Percentiles rank a stretch among this genome's conserved stretches.
Evolutionary conservation across 1,140 invertebrate genomes (phyloP).

Genomic region (Bombus superbus): DNA sequence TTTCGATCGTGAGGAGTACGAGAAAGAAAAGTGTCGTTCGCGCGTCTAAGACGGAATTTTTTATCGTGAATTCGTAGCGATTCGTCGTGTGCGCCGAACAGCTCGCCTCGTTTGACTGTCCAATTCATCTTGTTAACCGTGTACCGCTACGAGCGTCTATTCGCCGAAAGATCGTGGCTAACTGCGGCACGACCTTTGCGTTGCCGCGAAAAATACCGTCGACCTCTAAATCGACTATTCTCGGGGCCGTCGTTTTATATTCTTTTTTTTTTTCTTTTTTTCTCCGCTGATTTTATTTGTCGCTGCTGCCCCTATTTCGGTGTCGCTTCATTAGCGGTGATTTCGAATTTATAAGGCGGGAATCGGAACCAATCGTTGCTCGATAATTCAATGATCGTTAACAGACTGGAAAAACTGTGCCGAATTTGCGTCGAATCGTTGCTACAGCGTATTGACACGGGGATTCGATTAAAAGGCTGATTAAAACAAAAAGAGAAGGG

Average conservation of each 20-base stretch:
- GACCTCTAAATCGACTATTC: neutral
- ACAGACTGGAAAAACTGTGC: conserved; percentile 24
- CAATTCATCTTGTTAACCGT: conserved; percentile 49
- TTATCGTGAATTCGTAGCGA: conserved; percentile 10
- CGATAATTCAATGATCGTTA: conserved; percentile 26
- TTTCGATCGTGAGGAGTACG: neutral
- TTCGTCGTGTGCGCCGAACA: neutral
- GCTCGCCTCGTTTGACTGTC: conserved; percentile 38
- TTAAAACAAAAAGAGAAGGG: neutral
- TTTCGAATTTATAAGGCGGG: conserved; percentile 24
- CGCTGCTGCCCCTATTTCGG: neutral
- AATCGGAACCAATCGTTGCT: neutral
- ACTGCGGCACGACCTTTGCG: conserved; percentile 34
- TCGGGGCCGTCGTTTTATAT: neutral
- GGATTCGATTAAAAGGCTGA: conserved; percentile 29
- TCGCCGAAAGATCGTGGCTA: conserved; percentile 33
- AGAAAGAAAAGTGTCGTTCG: neutral
- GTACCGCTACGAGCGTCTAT: neutral
- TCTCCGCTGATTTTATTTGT: no score
- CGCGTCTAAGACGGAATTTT: neutral
- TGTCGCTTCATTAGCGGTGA: conserved; percentile 25
- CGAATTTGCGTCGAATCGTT: conserved; percentile 28
- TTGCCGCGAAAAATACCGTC: conserved; percentile 30
- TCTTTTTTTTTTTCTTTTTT: neutral
- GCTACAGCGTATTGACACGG: neutral